A percentile compares a stretch with the other conserved stretches of the same genome.
These are phyloP conservation scores for Eulimnadia texana DNA, from an alignment of 1,140 invertebrate species.

Conservation along the genomic window DNA sequence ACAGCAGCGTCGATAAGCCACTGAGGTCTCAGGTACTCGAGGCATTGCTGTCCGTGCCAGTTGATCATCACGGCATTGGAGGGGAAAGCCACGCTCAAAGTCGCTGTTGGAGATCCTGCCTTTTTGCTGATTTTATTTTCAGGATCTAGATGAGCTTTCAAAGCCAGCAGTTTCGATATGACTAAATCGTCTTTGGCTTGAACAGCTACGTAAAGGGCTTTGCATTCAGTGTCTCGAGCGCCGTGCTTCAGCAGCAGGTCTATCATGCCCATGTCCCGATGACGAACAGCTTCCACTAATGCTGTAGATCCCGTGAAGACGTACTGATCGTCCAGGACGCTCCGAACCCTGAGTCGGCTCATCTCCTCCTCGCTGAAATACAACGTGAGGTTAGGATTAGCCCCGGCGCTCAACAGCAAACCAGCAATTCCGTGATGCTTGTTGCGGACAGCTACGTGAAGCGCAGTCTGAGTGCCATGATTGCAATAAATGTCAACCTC, in stretches of 20 bases:
- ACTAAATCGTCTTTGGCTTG: constrained; percentile 52
- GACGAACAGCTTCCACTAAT: constrained; percentile 55
- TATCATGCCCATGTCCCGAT: constrained; percentile 44
- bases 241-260: constrained; percentile 67
- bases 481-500: constrained; percentile 60
- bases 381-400: constrained; percentile 47
- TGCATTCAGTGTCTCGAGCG: constrained; percentile 73
- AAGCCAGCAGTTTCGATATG: constrained; percentile 55
- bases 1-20: constrained; percentile 73
- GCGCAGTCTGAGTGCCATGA: constrained; percentile 53
- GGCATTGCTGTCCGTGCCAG: constrained; percentile 75
- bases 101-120: constrained; percentile 52
- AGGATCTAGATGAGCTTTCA: constrained; percentile 56
- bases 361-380: constrained; percentile 12
- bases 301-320: constrained; percentile 19
- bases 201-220: constrained; percentile 56
- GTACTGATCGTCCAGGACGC: constrained; percentile 17
- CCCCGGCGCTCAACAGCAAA: constrained; percentile 47
- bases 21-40: constrained; percentile 47
- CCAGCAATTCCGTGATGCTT: constrained; percentile 57
- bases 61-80: constrained; percentile 79
- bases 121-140: constrained; percentile 80
- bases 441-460: constrained; percentile 62
- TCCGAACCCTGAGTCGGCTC: constrained; percentile 18
- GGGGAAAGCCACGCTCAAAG: constrained; percentile 41